Evolutionary conservation across 1,140 invertebrate genomes (phyloP).

Genomic region (Coelopa frigida): DNA sequence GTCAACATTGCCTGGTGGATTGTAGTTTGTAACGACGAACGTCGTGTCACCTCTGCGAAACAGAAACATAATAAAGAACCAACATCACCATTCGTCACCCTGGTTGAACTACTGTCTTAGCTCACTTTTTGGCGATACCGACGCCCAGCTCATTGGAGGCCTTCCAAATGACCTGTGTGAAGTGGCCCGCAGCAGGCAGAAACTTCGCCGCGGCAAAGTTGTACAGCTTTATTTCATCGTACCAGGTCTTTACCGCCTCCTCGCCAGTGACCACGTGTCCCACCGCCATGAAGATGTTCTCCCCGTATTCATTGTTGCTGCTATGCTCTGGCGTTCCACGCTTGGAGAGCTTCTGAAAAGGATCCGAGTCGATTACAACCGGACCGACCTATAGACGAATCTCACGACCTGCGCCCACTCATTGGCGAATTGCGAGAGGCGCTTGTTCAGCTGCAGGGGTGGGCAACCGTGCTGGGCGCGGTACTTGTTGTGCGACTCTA

Average conservation of each 20-base stretch:
- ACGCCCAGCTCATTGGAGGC: conserved; percentile 61
- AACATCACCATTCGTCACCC: neutral
- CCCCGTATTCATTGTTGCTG: conserved; percentile 71
- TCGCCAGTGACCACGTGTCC: conserved; percentile 49
- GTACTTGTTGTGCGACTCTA: conserved; percentile 14
- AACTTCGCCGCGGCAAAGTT: conserved; percentile 55
- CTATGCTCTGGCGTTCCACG: too few relatives aligned
- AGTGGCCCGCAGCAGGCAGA: conserved; percentile 58
- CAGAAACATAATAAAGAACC: too few relatives aligned
- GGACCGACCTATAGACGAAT: too few relatives aligned
- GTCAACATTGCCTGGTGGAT: conserved; percentile 65
- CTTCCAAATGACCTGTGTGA: conserved; percentile 69
- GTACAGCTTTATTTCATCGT: conserved; percentile 52
- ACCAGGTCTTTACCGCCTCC: conserved; percentile 57
- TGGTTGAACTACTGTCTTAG: neutral
- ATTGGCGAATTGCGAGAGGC: conserved; percentile 6
- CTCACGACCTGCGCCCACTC: conserved; percentile 4
- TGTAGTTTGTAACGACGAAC: conserved; percentile 61
- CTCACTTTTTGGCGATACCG: conserved; percentile 54
- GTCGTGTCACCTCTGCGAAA: conserved; percentile 5
- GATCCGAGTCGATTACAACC: too few relatives aligned
- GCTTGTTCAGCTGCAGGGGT: conserved; percentile 7
- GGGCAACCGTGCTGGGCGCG: conserved; percentile 11
- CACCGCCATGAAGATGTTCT: conserved; percentile 72
- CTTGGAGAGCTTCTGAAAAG: too few relatives aligned